These are phyloP conservation scores for Pithys albifrons DNA, from an alignment of 2,113 vertebrate genomes.

Conservation along the genomic window DNA sequence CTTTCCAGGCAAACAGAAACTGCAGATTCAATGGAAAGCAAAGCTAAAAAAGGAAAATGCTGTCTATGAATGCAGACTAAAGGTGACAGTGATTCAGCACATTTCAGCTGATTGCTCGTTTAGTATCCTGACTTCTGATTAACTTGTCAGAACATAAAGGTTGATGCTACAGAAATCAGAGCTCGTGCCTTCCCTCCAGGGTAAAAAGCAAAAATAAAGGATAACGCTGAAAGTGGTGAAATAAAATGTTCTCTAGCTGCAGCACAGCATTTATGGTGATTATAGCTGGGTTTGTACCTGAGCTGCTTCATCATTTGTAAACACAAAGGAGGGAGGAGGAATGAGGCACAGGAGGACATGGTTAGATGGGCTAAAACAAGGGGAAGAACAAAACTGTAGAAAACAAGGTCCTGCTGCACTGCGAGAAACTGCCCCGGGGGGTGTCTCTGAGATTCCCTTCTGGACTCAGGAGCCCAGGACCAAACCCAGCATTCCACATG, in stretches of 20 bases:
- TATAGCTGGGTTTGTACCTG: neutral
- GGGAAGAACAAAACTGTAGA: neutral
- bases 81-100: conserved; percentile 69
- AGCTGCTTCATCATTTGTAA: neutral
- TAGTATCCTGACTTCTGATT: conserved; percentile 50
- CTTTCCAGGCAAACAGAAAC: conserved; percentile 35
- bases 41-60: conserved; percentile 51
- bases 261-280: neutral
- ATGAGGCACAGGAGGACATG: neutral
- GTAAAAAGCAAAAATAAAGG: neutral
- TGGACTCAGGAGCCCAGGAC: fast-evolving
- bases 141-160: conserved; percentile 29
- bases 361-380: neutral
- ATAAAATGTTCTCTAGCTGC: neutral
- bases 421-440: neutral
- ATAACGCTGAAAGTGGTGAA: neutral
- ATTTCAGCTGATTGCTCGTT: conserved; percentile 51
- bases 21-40: conserved; percentile 25
- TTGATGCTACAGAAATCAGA: neutral
- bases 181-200: neutral
- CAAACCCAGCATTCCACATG: fast-evolving
- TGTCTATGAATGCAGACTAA: conserved; percentile 53
- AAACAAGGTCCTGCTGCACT: neutral
- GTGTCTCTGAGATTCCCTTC: neutral
- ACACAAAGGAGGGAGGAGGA: neutral